phyloP scores from a whole-genome alignment of 2,113 vertebrate species.

The Rana temporaria region DNA sequence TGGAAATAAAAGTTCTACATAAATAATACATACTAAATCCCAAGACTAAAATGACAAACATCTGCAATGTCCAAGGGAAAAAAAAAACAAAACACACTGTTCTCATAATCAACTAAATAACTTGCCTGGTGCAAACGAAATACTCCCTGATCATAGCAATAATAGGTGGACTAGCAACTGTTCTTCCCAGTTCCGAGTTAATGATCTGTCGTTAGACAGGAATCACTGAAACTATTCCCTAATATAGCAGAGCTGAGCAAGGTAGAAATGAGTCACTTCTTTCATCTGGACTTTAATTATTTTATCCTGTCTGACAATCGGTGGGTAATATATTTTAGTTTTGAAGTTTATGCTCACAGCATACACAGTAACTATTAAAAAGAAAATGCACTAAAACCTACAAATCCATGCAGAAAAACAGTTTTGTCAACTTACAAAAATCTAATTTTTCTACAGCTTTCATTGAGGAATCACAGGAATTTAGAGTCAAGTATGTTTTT shows the following conservation, averaged over 20 bases:
- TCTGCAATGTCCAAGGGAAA: neutral
- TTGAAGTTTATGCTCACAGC: no score
- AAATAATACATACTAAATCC: no score
- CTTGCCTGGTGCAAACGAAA: neutral
- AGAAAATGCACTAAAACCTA: no score
- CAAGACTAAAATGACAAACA: no score
- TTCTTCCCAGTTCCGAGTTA: neutral
- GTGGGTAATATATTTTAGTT: neutral
- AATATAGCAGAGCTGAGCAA: neutral
- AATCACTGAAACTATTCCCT: neutral
- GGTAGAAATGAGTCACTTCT: neutral
- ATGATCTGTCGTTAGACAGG: constrained; percentile 1
- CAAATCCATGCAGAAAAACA: no score
- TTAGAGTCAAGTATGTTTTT: no score
- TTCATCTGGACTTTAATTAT: neutral
- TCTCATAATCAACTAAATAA: constrained; percentile 8
- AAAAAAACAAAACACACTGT: neutral
- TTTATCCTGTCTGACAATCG: neutral
- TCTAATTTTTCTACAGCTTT: no score
- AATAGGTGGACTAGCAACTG: constrained; percentile 5
- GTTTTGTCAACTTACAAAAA: no score
- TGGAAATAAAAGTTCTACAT: no score
- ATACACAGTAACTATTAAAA: constrained; percentile 76
- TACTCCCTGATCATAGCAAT: neutral
- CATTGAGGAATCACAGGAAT: no score